Evolutionary conservation across 2,888 invertebrate genomes (phyloP), one percentile per base, ranked within the genome.

Genomic region (Malacosoma neustria): DNA sequence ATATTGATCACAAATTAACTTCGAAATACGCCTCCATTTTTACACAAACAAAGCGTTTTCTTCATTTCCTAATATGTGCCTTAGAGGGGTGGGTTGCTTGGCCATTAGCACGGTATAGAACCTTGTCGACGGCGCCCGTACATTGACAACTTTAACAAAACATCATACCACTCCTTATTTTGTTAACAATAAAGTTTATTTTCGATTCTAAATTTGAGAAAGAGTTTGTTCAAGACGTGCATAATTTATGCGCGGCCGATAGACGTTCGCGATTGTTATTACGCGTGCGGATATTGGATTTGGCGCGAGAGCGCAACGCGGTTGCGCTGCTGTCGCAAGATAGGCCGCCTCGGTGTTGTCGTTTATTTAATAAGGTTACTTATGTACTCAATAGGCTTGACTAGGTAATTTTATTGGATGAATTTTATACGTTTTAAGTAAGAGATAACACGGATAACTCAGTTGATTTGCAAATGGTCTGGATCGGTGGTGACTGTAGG

Each of bases 201-300:
- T 55, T 63, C n/a, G 4, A n/a, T 22, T 31, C 4, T n/a, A n/a
- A 9, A 7, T 13, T 4, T 30, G 33, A 3, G 15, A 4, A 22
- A 6, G 13, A 13, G 9, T 6, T 30, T 42, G 61, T 56, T 45
- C 46, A 46, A 51, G 51, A 60, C 70, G 73, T 82, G 80, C 81
- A 84, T 82, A 84, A 84, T 82, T 84, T 82, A 84, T 77, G 77
- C 75, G 80, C 66, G 75, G 64, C 72, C 82, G 82, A 81, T 82
- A 80, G 81, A 77, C 74, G 72, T 63, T 71, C 75, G 76, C 81
- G 77, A 81, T 76, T 81, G 84, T 81, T 82, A 84, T 84, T 82
- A 76, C 79, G 73, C 74, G 75, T 69, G 61, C 70, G 81, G 79
- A 77, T 82, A 84, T 84, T 84, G 81, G 80, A 74, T 79, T 76